Evolutionary conservation across 2,888 invertebrate species (phyloP).

Genomic region (Baronia brevicornis): DNA sequence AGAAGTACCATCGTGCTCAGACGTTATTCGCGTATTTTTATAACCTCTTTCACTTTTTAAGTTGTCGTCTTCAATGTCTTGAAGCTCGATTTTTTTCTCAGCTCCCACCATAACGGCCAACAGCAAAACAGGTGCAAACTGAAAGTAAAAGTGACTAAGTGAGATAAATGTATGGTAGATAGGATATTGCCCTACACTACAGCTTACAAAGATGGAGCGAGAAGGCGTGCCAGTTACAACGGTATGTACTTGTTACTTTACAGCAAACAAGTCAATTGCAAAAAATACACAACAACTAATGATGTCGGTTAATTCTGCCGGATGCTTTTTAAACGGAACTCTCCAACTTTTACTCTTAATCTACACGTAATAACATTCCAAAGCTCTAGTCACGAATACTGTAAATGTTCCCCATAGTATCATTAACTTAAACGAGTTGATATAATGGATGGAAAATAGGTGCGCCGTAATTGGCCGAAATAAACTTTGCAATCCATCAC

Average conservation of each 20-base stretch:
- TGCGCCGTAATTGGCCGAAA: no score
- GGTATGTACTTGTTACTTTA: conserved; percentile 29
- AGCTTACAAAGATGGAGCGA: conserved; percentile 36
- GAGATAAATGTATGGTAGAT: conserved; percentile 26
- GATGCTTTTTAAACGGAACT: conserved; percentile 48
- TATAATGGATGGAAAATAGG: no score
- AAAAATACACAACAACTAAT: conserved; percentile 60
- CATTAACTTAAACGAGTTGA: background rate
- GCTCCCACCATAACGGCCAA: conserved; percentile 47
- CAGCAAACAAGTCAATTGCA: conserved; percentile 60
- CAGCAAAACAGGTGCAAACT: conserved; percentile 50
- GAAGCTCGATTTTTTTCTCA: conserved; percentile 80
- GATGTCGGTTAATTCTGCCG: conserved; percentile 48
- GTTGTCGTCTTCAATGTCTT: conserved; percentile 85
- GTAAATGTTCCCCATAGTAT: background rate
- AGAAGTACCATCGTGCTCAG: conserved; percentile 27
- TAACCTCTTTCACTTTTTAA: conserved; percentile 77
- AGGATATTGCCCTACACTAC: conserved; percentile 29
- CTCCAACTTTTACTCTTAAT: conserved; percentile 66
- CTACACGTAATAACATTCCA: conserved; percentile 46
- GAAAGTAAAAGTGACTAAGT: conserved; percentile 39
- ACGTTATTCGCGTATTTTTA: conserved; percentile 30
- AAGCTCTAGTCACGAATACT: conserved; percentile 20
- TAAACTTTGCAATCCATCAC: no score
- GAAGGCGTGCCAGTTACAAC: conserved; percentile 31